Conservation (phyloP, 2,113 vertebrate genomes). For the Eclectus roratus region DNA sequence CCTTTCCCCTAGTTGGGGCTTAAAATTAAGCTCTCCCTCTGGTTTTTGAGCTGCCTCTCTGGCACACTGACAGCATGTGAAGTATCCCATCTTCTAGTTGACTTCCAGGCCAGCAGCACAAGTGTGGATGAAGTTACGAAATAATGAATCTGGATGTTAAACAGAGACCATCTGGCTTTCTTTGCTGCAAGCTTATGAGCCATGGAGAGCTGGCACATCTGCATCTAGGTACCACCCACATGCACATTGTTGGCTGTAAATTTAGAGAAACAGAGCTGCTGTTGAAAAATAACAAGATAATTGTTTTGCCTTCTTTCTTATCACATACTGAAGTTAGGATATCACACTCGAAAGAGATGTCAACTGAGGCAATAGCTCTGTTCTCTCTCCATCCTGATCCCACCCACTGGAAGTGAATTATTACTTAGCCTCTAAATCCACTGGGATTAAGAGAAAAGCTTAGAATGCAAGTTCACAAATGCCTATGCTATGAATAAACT, state of each 20-base stretch:
- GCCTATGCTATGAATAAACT: neutral
- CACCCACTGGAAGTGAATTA: neutral
- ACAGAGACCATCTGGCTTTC: constrained; percentile 30
- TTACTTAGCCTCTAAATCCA: neutral
- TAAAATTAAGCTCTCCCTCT: constrained; percentile 42
- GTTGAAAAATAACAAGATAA: neutral
- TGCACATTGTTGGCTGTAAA: neutral
- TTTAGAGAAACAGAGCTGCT: neutral
- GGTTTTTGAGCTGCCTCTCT: constrained; percentile 39
- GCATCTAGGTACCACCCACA: neutral
- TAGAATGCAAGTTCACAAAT: neutral
- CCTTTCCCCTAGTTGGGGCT: constrained; percentile 5
- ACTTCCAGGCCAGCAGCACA: constrained; percentile 23
- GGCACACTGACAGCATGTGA: neutral
- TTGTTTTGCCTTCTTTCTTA: neutral
- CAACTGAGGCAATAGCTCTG: neutral
- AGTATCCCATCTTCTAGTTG: constrained; percentile 3
- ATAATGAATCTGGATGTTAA: constrained; percentile 49
- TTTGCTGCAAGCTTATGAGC: constrained; percentile 12
- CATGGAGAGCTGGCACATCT: neutral
- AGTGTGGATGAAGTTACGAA: constrained; percentile 31
- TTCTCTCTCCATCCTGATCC: neutral
- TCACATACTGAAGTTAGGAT: neutral
- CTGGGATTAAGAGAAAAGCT: neutral
- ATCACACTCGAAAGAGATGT: neutral